phyloP scores from a whole-genome alignment of 2,797 vertebrate genomes.

The Psittacula derbiana region DNA sequence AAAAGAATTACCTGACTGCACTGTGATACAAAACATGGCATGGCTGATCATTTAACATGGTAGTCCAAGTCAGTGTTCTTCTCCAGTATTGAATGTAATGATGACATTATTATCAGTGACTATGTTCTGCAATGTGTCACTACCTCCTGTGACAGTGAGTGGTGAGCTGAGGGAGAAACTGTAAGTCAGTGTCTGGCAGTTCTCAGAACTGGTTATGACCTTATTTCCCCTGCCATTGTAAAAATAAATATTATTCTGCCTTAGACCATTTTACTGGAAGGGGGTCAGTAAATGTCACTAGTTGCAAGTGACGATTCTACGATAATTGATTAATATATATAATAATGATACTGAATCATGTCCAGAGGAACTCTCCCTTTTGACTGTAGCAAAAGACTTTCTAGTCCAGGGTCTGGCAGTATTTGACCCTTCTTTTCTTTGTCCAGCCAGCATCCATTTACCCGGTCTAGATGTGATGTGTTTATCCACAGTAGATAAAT shows the following conservation, averaged over 20 bases:
- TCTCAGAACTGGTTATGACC: not conserved
- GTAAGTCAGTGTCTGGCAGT: not conserved
- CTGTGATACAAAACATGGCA: not conserved
- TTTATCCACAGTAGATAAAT: not conserved
- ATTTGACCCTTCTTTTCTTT: not conserved
- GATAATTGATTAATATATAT: not conserved
- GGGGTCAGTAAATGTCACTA: not conserved
- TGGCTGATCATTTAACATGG: fast-evolving
- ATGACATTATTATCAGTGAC: not conserved
- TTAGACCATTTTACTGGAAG: not conserved
- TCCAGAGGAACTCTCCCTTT: not conserved
- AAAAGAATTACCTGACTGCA: not conserved
- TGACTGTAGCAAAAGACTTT: not conserved
- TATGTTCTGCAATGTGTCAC: not conserved
- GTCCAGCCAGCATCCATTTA: not conserved
- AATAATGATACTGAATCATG: not conserved
- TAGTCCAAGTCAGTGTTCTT: not conserved
- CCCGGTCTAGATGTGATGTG: fast-evolving
- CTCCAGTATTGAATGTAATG: not conserved
- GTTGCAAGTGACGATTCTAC: not conserved
- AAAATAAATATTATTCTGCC: not conserved
- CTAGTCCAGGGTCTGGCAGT: not conserved
- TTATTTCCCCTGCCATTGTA: not conserved
- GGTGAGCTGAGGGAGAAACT: not conserved
- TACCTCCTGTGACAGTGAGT: not conserved